Percentiles rank a stretch among this genome's conserved stretches.
Conservation (phyloP, 2,888 invertebrate genomes). For the Zonitis immaculata region DNA sequence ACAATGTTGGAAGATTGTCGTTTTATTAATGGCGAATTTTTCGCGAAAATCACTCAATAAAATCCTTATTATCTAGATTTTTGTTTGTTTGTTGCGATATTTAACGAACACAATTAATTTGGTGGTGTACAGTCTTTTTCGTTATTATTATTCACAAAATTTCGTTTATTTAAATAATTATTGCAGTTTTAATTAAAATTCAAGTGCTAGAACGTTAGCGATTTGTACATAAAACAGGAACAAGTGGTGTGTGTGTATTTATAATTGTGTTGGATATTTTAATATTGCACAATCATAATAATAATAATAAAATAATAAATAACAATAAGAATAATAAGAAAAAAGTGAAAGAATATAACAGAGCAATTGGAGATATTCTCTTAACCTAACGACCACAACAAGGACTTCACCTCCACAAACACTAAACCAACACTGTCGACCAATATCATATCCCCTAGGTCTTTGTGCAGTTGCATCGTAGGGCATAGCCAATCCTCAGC, state of each 20-base stretch:
- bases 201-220: background rate
- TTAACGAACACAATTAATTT: conserved; percentile 18
- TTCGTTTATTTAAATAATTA: background rate
- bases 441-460: conserved; percentile 38
- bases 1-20: background rate
- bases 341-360: conserved; percentile 24
- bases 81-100: background rate
- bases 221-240: background rate
- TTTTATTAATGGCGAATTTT: background rate
- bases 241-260: background rate
- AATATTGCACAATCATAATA: conserved; percentile 5
- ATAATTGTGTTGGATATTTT: background rate
- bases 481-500: conserved; percentile 45
- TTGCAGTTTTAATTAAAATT: background rate
- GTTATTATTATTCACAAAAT: conserved; percentile 9
- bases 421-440: conserved; percentile 48
- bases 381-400: conserved; percentile 48
- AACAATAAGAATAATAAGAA: background rate
- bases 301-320: background rate
- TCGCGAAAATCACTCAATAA: background rate
- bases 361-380: conserved; percentile 22
- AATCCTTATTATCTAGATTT: too few species aligned
- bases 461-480: conserved; percentile 45
- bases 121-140: conserved; percentile 25
- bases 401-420: conserved; percentile 49